Base-by-base conservation (phyloP, 2,888 invertebrate genomes). In the Acronicta aceris region DNA sequence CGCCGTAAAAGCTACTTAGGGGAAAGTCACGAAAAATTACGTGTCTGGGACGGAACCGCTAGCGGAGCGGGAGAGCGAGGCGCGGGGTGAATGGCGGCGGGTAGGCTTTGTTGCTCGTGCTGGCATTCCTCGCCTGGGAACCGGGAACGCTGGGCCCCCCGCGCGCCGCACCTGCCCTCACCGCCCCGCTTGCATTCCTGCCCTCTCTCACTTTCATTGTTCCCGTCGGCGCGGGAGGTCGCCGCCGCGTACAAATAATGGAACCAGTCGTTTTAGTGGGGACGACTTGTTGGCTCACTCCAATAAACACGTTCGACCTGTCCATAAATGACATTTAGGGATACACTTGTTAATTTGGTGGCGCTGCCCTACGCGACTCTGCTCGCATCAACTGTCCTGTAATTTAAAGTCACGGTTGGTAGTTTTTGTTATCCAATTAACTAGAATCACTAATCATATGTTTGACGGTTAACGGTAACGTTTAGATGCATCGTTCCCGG, bases 41-140 rank as follows among this genome's bases (percentile, higher is more conserved):
- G 86, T 88, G 88, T 88, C 83, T 83, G 85, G 83, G 84, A 81
- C 80, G 83, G 84, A 83, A 86, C 86, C 85, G 86, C 84, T 84
- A 84, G 83, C 71, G 81, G 80, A 74, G 73, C 65, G 81, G 77
- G 74, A 73, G 64, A 65, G 76, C 63, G 81, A 79, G 70, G 76
- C 69, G 90, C 84, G 90, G 91, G 92, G 90, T 92, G 92, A 92
- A 92, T 92, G 93, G 89, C 90, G 91, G 92, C 90, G 88, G 83
- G 89, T 85, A 92, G 92, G 90, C 94, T 93, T 93, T 92, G 94
- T 93, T 93, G 91, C 89, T 93, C 88, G 90, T 87, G 88, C 90
- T 92, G 92, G 92, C 92, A 94, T 94, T 94, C 94, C 94, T 91
- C 88, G 93, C 93, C 92, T 94, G 94, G 93, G 93, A 93, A 93